Percentiles rank a stretch among this genome's conserved stretches.
Conservation (phyloP, 2,888 invertebrate species). For the Selenia dentaria region DNA sequence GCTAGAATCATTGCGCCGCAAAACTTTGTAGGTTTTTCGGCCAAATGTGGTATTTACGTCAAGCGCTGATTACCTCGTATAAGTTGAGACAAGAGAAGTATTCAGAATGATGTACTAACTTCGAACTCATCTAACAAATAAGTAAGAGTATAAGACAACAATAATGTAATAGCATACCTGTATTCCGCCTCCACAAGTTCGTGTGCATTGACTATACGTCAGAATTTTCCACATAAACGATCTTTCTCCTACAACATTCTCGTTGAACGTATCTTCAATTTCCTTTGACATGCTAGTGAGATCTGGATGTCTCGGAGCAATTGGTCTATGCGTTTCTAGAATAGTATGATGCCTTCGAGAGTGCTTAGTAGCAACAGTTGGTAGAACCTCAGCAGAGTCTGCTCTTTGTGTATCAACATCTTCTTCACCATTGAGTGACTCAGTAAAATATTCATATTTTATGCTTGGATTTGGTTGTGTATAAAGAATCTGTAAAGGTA, state of each 20-base stretch:
- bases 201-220: slow-evolving; percentile 91
- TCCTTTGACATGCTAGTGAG: slow-evolving; percentile 48
- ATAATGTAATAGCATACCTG: no score
- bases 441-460: slow-evolving; percentile 94
- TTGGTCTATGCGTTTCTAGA: slow-evolving; percentile 47
- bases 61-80: no score
- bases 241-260: slow-evolving; percentile 70
- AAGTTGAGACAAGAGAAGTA: no score
- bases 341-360: slow-evolving; percentile 64
- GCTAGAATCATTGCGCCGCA: no score
- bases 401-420: slow-evolving; percentile 57
- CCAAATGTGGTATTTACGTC: no score
- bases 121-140: no score
- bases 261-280: slow-evolving; percentile 50
- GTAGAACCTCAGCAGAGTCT: slow-evolving; percentile 46
- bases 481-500: slow-evolving; percentile 88
- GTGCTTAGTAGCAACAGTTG: slow-evolving; percentile 59
- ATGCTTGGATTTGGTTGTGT: slow-evolving; percentile 95
- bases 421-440: slow-evolving; percentile 80
- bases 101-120: no score
- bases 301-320: slow-evolving; percentile 46
- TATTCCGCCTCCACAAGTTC: slow-evolving; percentile 92
- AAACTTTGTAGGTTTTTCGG: no score
- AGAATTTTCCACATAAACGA: slow-evolving; percentile 91
- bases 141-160: no score